Evolutionary conservation across 23 tunicate genomes (phyloP).

Genomic region (Trididemnum miniatum): DNA sequence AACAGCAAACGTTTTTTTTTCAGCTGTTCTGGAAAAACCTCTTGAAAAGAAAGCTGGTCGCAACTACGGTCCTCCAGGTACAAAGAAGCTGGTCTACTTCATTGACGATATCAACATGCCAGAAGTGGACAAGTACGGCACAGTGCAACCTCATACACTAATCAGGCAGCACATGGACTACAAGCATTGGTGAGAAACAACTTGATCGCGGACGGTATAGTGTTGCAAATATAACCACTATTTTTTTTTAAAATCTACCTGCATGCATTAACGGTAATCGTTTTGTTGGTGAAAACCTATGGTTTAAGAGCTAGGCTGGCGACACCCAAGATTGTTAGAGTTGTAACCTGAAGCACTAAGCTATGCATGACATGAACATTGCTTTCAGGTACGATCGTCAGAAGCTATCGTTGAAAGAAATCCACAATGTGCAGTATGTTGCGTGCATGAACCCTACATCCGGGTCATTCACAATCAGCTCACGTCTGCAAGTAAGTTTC

Average conservation of each 20-base stretch:
- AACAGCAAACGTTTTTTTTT: no score
- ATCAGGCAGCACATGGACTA: conserved; percentile 98
- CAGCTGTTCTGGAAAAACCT: conserved; percentile 97
- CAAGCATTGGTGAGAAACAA: conserved; percentile 99
- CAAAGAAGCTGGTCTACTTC: conserved; percentile 86
- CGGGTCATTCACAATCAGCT: conserved; percentile 97
- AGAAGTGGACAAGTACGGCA: conserved; percentile 95
- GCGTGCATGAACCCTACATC: conserved; percentile 97
- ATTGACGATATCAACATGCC: conserved; percentile 99
- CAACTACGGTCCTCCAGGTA: conserved; percentile 98
- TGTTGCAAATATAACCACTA: no score
- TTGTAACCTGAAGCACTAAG: no score
- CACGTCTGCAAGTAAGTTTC: conserved; percentile 77
- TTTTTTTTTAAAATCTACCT: no score
- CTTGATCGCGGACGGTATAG: no score
- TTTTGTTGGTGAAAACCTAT: no score
- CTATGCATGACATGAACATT: no score
- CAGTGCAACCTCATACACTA: conserved; percentile 97
- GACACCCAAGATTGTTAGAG: no score
- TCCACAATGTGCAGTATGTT: conserved; percentile 93
- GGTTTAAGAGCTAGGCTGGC: no score
- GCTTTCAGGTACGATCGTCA: conserved; percentile 85
- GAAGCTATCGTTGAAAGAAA: conserved; percentile 83
- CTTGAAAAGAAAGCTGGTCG: conserved; percentile 98
- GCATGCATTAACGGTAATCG: no score